A percentile compares a stretch with the other conserved stretches of the same genome.
Evolutionary conservation across 2,888 invertebrate genomes (phyloP).

Genomic region (Phrixothrix hirtus): DNA sequence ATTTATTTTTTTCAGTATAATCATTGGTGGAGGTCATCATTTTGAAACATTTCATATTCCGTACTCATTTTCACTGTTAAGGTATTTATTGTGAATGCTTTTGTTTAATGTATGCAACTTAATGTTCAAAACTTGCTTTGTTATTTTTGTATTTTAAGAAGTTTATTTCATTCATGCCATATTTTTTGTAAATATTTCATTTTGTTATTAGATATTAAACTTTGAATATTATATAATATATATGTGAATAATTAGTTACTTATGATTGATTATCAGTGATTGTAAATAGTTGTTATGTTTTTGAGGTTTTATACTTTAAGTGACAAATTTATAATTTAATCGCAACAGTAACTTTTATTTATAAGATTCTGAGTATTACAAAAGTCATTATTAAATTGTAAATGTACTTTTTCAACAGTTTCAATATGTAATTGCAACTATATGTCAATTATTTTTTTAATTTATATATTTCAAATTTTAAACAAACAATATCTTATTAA

Average conservation of each 20-base stretch:
- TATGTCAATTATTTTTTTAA: slow-evolving; percentile 13
- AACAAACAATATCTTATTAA: not conserved
- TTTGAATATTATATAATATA: slow-evolving; percentile 22
- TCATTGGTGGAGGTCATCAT: slow-evolving; percentile 37
- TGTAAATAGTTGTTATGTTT: slow-evolving; percentile 25
- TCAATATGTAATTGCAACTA: slow-evolving; percentile 10
- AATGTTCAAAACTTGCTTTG: slow-evolving; percentile 10
- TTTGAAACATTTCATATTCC: slow-evolving; percentile 33
- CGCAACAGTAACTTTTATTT: slow-evolving; percentile 12
- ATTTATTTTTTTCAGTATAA: slow-evolving; percentile 36
- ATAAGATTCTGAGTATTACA: slow-evolving; percentile 20
- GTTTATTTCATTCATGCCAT: slow-evolving; percentile 7
- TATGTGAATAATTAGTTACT: slow-evolving; percentile 8
- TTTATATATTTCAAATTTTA: not conserved
- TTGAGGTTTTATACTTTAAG: slow-evolving; percentile 24
- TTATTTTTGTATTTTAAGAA: slow-evolving; percentile 4
- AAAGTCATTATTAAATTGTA: slow-evolving; percentile 22
- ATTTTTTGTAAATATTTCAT: slow-evolving; percentile 15
- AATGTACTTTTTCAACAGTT: slow-evolving; percentile 2
- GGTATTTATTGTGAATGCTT: slow-evolving; percentile 27
- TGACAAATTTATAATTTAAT: slow-evolving; percentile 3
- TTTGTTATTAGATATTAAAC: slow-evolving; percentile 5
- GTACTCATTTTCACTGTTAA: slow-evolving; percentile 24
- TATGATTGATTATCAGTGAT: not conserved
- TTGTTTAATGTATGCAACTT: no score